Evolutionary conservation across 1,140 invertebrate species (phyloP).

Genomic region (Listronotus bonariensis): DNA sequence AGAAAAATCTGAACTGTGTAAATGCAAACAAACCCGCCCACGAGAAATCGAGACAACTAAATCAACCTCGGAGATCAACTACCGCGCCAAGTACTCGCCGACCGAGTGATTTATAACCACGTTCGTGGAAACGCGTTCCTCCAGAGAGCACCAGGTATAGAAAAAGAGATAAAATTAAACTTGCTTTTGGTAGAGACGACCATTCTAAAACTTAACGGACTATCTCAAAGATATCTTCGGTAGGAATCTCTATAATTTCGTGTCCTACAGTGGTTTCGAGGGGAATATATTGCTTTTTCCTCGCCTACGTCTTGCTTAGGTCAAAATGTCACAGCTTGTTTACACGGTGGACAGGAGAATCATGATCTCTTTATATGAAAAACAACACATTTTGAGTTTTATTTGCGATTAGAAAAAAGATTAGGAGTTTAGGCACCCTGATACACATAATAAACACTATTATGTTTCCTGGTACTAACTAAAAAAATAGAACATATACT

Average conservation of each 20-base stretch:
- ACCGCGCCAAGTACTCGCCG: slow-evolving; percentile 22
- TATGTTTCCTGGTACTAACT: too few relatives aligned
- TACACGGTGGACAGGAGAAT: slow-evolving; percentile 1
- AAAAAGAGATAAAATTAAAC: slow-evolving; percentile 23
- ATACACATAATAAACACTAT: too few relatives aligned
- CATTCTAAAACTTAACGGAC: slow-evolving; percentile 17
- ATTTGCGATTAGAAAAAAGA: too few relatives aligned
- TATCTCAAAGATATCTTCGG: slow-evolving; percentile 24
- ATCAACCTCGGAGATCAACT: slow-evolving; percentile 34
- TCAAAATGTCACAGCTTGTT: slow-evolving; percentile 20
- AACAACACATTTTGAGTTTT: too few relatives aligned
- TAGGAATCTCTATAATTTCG: slow-evolving; percentile 19
- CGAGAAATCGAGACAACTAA: slow-evolving; percentile 34
- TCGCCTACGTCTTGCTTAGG: slow-evolving; percentile 12
- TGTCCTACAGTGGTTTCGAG: slow-evolving; percentile 7
- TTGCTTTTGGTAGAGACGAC: slow-evolving; percentile 24
- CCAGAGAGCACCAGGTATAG: slow-evolving; percentile 12
- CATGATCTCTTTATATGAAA: slow-evolving; percentile 12
- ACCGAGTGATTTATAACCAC: slow-evolving; percentile 8
- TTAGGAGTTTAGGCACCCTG: too few relatives aligned
- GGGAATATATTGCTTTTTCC: slow-evolving; percentile 24
- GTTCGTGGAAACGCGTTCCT: slow-evolving; percentile 10
- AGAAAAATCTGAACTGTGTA: slow-evolving; percentile 26
- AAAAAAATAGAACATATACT: too few relatives aligned
- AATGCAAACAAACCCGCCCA: slow-evolving; percentile 38